Evolutionary conservation across 2,113 vertebrate genomes (phyloP), one percentile per base, ranked within the genome.

Genomic region (Melanerpes formicivorus): DNA sequence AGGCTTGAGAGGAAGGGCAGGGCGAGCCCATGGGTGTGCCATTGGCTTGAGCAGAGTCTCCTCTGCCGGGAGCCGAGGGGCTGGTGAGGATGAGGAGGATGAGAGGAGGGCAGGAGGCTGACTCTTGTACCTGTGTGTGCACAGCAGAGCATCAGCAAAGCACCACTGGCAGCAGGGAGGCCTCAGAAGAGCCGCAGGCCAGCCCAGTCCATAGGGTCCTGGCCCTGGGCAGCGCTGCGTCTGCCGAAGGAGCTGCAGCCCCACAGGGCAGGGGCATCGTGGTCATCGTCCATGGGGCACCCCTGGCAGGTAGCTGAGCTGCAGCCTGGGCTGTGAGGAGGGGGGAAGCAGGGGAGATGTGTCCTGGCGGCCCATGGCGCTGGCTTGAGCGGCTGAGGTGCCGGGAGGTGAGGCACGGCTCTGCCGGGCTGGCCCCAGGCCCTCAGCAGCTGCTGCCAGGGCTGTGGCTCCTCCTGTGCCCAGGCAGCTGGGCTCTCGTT

Each of bases 201-300:
- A 97, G 95, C 52, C 98, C 98, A 1, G 93, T 99, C 23, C 95
- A 52, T 73, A 97, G 60, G 84, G 98, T 98, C 6, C 92, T 98
- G 0, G 96, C 98, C 93, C 96, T 98, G 50, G 96, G 98, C 82
- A 88, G 97, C 1, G 97, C 98, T 60, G 98, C 37, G 37, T 37
- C 37, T 37, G 37, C 37, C 8, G 37, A 98, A 73, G 95, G 93
- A 21, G 82, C 97, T 37, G 37, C 37, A 37, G 37, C 37, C 80
- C 95, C 5, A 64, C 98, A 96, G 54, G 90, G 46, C 58, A 97
- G 27, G 9, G 55, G 55, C 14, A 56, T 99, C 0, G 95, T 98
- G 66, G 6, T 99, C 59, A 96, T 99, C 5, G 8, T 99, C 60
- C 97, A 99, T 1, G 99, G 99, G 67, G 97, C 98, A 0, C 99